These are phyloP conservation scores for Baccha elongata DNA, from an alignment of 2,888 invertebrate genomes.

Conservation along the genomic window DNA sequence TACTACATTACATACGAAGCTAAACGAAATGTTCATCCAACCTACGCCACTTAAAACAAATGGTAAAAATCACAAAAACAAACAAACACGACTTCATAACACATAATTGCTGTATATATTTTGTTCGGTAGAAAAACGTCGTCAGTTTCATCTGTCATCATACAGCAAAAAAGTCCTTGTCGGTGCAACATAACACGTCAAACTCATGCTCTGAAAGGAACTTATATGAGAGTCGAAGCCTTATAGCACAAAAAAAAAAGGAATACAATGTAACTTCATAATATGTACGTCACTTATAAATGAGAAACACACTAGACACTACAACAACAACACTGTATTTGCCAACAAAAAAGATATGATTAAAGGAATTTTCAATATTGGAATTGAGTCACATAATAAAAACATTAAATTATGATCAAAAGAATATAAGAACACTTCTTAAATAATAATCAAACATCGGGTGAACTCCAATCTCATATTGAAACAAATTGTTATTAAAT, in stretches of 20 bases:
- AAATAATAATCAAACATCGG: neutral
- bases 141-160: slow-evolving; percentile 28
- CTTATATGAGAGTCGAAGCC: neutral
- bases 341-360: slow-evolving; percentile 1
- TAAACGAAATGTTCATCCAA: slow-evolving; percentile 8
- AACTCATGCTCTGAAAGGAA: slow-evolving; percentile 12
- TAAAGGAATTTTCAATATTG: slow-evolving; percentile 55
- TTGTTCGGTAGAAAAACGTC: slow-evolving; percentile 10
- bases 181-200: neutral
- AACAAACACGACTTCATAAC: slow-evolving; percentile 36
- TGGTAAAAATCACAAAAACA: neutral
- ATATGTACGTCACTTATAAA: neutral
- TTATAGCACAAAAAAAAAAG: neutral
- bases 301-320: neutral
- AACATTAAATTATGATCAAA: slow-evolving; percentile 6
- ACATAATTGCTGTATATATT: slow-evolving; percentile 15
- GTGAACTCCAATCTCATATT: slow-evolving; percentile 1
- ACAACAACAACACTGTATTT: slow-evolving; percentile 3
- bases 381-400: slow-evolving; percentile 52
- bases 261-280: neutral
- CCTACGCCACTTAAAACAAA: neutral
- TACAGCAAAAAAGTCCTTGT: slow-evolving; percentile 18
- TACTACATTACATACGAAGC: neutral
- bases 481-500: slow-evolving; percentile 4
- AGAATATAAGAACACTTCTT: neutral